Evolutionary conservation across 2,888 invertebrate genomes (phyloP), one percentile per base, ranked within the genome.

Genomic region (Volucella inflata): DNA sequence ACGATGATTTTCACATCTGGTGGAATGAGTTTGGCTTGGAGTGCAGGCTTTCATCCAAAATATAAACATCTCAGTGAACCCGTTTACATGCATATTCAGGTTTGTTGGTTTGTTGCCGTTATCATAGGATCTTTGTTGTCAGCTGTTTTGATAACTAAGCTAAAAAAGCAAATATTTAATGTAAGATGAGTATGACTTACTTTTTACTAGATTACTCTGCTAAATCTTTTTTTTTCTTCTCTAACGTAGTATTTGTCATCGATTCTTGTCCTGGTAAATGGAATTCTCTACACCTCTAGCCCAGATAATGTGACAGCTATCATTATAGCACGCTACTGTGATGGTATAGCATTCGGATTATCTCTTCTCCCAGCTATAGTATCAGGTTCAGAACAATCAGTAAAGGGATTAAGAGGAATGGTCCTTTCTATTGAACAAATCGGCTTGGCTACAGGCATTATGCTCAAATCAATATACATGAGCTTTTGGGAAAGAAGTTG

Each of bases 61-160:
- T 55, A 16, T 12, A 1, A 1, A 6, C 10, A 70, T 16, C n/a
- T 59, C 17, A 17, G 16, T 36, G 8, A 38, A 4, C 48, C 9
- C 2, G 48, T 38, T 30, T 4, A 11, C 4, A 48, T 10, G 8
- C 88, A 90, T 48, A 88, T 89, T 42, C 84, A 87, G 14, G 89
- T 72, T 60, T 88, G 89, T 71, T 91, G 90, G 91, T 90, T 90
- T 50, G 82, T 91, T 51, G 91, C 90, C 0, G 88, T 90, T n/a
- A 89, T 90, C 3, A 88, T 88, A 44, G 90, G 90, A 21, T 87
- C 88, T 1, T 62, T 88, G 9, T 44, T 90, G 0, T 74, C 89
- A 0, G 75, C 89, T 0, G 16, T 88, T 1, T 60, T 88, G 0
- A 77, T 88, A 0, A 4, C 90, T 88, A 72, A 75, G 68, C 11